Percentiles rank a stretch among this genome's conserved stretches.
Evolutionary conservation across 92 coral and sea anemone genomes (phyloP).

Genomic region (Ricordea florida): DNA sequence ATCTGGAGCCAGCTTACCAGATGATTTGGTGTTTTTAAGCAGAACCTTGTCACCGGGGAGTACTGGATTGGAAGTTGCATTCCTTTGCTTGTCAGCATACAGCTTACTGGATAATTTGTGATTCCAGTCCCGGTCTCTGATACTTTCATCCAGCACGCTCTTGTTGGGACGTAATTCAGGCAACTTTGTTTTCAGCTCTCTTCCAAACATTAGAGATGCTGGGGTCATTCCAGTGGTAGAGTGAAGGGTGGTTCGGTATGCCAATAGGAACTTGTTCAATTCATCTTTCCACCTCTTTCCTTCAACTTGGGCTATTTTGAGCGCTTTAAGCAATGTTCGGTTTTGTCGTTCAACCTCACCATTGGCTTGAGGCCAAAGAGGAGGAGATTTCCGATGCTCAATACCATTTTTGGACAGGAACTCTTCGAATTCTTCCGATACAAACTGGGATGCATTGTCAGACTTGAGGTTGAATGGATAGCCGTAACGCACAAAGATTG

Average conservation of each 20-base stretch:
- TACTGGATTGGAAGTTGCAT: background rate
- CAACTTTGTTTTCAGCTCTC: conserved; percentile 46
- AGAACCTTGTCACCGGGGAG: conserved; percentile 13
- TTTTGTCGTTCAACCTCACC: conserved; percentile 42
- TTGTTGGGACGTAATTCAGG: conserved; percentile 21
- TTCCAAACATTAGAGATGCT: conserved; percentile 46
- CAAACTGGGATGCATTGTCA: conserved; percentile 39
- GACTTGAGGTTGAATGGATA: conserved; percentile 34
- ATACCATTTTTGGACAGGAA: conserved; percentile 3
- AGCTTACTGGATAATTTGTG: conserved; percentile 27
- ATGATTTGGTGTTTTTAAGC: conserved; percentile 30
- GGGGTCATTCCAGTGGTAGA: conserved; percentile 30
- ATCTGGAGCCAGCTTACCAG: conserved; percentile 41
- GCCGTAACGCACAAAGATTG: conserved; percentile 35
- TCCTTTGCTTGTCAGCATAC: conserved; percentile 19
- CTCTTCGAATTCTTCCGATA: conserved; percentile 19
- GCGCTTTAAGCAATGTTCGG: conserved; percentile 33
- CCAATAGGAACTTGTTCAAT: conserved; percentile 48
- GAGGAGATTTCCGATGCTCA: conserved; percentile 28
- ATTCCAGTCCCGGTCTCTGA: conserved; percentile 46
- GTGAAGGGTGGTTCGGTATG: conserved; percentile 55
- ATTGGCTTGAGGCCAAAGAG: conserved; percentile 54
- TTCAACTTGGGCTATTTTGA: conserved; percentile 41
- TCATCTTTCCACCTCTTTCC: conserved; percentile 33
- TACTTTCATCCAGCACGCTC: conserved; percentile 40